phyloP scores from a whole-genome alignment of 1,140 invertebrate species.

The Halictus rubicundus region DNA sequence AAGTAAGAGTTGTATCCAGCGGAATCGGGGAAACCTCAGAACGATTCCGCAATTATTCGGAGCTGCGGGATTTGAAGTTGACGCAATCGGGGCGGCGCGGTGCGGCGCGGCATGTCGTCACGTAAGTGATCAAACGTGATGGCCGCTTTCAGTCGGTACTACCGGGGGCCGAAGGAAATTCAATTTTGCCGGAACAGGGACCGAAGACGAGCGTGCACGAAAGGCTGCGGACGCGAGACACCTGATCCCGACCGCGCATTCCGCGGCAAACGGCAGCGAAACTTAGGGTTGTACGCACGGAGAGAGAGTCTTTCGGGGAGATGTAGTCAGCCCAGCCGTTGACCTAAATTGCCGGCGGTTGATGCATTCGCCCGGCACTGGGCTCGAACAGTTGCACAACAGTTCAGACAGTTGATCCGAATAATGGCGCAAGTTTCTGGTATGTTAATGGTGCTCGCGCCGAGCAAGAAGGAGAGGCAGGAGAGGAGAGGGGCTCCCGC shows the following conservation, averaged over 20 bases:
- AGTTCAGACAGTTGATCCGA: slow-evolving; percentile 20
- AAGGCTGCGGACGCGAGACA: not conserved
- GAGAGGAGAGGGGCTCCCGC: not conserved
- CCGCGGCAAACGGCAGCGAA: not conserved
- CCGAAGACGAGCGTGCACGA: not conserved
- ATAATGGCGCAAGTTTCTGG: slow-evolving; percentile 41
- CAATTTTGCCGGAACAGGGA: not conserved
- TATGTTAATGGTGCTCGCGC: slow-evolving; percentile 41
- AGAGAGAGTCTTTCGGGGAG: not conserved
- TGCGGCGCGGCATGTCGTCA: not conserved
- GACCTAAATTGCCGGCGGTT: slow-evolving; percentile 35
- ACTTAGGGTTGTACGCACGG: not conserved
- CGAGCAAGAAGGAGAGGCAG: no score
- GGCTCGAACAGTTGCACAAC: slow-evolving; percentile 22
- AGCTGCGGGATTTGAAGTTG: not conserved
- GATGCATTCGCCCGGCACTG: slow-evolving; percentile 23
- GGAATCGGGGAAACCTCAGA: not conserved
- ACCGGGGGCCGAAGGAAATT: not conserved
- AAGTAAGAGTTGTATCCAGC: no score
- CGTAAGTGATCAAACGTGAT: not conserved
- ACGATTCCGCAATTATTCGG: not conserved
- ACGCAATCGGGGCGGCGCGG: not conserved
- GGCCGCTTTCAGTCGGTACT: not conserved
- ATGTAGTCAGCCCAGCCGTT: slow-evolving; percentile 32
- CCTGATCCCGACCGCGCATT: not conserved